phyloP scores from a whole-genome alignment of 1,140 invertebrate genomes.

The Olivierus martensii region DNA sequence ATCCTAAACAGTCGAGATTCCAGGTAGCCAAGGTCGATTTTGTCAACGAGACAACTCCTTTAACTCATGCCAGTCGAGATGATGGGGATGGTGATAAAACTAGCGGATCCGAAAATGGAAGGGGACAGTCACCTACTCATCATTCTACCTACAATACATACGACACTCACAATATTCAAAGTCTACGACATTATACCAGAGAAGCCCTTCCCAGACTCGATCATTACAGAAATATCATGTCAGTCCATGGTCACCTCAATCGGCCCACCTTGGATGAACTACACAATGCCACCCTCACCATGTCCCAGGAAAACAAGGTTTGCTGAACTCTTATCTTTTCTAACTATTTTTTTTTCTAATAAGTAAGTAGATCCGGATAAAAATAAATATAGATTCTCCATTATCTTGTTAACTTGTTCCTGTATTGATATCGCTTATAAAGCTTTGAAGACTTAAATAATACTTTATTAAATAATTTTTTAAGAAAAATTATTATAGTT shows the following conservation, averaged over 20 bases:
- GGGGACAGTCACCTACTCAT: not conserved
- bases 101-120: not conserved
- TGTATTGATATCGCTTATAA: too few species aligned
- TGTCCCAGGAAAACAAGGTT: constrained; percentile 15
- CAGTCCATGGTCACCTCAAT: constrained; percentile 66
- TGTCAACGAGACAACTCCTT: constrained; percentile 10
- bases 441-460: too few species aligned
- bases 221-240: constrained; percentile 88
- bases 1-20: constrained; percentile 25
- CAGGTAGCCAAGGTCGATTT: constrained; percentile 30
- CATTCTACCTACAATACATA: constrained; percentile 22
- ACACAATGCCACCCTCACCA: constrained; percentile 44
- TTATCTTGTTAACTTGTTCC: too few species aligned
- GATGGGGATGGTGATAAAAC: not conserved
- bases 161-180: constrained; percentile 50
- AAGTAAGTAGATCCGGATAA: too few species aligned
- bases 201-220: constrained; percentile 81
- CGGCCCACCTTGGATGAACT: constrained; percentile 83
- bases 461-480: too few species aligned
- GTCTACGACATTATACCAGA: constrained; percentile 47
- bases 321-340: too few species aligned
- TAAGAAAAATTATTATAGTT: too few species aligned
- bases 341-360: too few species aligned
- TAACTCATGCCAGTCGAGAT: not conserved
- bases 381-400: too few species aligned